Percentiles rank a stretch among this genome's conserved stretches.
These are phyloP conservation scores for Chrysochloris asiatica DNA, from an alignment of 2,113 vertebrate genomes.

Conservation along the genomic window DNA sequence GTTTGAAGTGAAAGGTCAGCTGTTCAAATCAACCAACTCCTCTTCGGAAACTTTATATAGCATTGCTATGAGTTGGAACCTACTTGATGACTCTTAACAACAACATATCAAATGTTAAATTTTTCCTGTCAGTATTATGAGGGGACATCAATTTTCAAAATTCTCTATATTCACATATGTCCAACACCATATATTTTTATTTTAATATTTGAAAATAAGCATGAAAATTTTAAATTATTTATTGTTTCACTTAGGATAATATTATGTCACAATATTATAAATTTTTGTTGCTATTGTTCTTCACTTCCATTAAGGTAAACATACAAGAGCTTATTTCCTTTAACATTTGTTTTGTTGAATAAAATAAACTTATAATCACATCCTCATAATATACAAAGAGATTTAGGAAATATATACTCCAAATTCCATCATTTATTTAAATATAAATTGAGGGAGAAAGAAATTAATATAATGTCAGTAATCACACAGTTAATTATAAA, in stretches of 20 bases:
- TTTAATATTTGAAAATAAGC: neutral
- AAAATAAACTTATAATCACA: neutral
- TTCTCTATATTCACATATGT: neutral
- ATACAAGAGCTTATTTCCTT: neutral
- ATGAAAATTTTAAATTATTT: neutral
- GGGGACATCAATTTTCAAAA: neutral
- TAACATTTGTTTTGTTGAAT: too few species aligned
- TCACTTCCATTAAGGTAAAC: neutral
- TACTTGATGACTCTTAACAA: too few species aligned
- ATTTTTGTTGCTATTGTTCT: neutral
- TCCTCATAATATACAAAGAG: neutral
- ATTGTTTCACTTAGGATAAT: neutral
- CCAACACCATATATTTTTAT: neutral
- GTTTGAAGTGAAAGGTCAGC: too few species aligned
- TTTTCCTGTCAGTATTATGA: conserved; percentile 1
- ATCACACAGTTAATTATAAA: neutral
- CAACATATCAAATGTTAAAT: conserved; percentile 23
- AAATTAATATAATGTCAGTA: neutral
- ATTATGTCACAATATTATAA: neutral
- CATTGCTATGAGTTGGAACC: too few species aligned
- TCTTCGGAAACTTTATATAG: too few species aligned
- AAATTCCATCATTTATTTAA: neutral
- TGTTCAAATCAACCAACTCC: too few species aligned
- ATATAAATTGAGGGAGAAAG: conserved; percentile 10
- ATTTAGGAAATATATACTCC: neutral